These are phyloP conservation scores for Nysson spinosus DNA, from an alignment of 2,888 invertebrate species.

Conservation along the genomic window DNA sequence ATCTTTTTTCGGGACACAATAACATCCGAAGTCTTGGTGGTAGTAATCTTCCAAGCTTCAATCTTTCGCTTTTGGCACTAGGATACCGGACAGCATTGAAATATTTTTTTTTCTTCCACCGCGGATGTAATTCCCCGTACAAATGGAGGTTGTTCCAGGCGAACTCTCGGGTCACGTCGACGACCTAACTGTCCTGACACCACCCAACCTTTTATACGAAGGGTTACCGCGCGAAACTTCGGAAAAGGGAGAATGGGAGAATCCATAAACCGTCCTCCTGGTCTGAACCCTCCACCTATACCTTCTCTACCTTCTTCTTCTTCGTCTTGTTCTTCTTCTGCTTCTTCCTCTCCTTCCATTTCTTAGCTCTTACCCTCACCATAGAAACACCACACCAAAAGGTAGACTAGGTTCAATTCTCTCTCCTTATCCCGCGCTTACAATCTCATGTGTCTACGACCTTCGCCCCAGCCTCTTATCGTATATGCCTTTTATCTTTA, in stretches of 20 bases:
- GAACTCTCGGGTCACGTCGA: constrained; percentile 70
- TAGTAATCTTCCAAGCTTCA: not conserved
- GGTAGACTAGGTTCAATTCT: constrained; percentile 37
- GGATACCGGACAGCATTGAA: constrained; percentile 22
- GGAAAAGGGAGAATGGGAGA: constrained; percentile 37
- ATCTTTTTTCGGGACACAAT: constrained; percentile 7
- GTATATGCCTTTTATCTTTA: constrained; percentile 33
- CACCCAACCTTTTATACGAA: constrained; percentile 66
- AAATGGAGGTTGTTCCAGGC: constrained; percentile 68
- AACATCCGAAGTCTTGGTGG: not conserved
- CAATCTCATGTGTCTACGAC: constrained; percentile 25
- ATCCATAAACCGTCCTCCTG: constrained; percentile 56
- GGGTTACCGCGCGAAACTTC: constrained; percentile 68
- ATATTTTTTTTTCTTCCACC: constrained; percentile 45
- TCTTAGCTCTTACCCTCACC: constrained; percentile 33
- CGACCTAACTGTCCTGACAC: constrained; percentile 71
- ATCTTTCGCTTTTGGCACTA: constrained; percentile 7
- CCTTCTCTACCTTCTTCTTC: constrained; percentile 27
- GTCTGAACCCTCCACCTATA: constrained; percentile 19
- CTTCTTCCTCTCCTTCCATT: constrained; percentile 28
- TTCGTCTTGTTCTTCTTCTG: constrained; percentile 29
- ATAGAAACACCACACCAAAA: constrained; percentile 13
- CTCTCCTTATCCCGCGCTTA: constrained; percentile 17
- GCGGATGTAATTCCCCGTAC: constrained; percentile 68
- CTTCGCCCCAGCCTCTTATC: constrained; percentile 36